A percentile compares a stretch with the other conserved stretches of the same genome.
phyloP scores from a whole-genome alignment of 2,113 vertebrate species.

The Capra hircus region DNA sequence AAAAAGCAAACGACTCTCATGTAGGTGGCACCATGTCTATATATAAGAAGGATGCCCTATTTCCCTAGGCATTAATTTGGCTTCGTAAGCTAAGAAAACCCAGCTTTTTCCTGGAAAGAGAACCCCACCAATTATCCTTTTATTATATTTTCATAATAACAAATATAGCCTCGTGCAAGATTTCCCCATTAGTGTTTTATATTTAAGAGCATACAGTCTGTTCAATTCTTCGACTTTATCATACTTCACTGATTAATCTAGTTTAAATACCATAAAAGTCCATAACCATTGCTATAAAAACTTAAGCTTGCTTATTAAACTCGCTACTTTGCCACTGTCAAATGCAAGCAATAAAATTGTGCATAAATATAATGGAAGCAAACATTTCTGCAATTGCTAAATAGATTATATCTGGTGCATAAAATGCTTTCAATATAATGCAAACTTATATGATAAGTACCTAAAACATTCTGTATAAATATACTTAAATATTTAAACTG shows the following conservation, averaged over 20 bases:
- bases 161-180: conserved; percentile 72
- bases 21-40: conserved; percentile 34
- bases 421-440: conserved; percentile 38
- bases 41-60: conserved; percentile 66
- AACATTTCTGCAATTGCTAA: conserved; percentile 40
- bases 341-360: conserved; percentile 50
- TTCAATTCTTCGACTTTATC: conserved; percentile 59
- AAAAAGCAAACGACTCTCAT: conserved; percentile 53
- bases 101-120: conserved; percentile 35
- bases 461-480: conserved; percentile 37
- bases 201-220: conserved; percentile 55
- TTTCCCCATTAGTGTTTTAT: conserved; percentile 66
- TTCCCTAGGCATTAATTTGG: conserved; percentile 73
- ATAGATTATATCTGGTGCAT: conserved; percentile 32
- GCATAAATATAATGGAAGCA: conserved; percentile 52
- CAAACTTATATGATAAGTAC: neutral
- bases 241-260: conserved; percentile 70
- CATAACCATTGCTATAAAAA: conserved; percentile 54
- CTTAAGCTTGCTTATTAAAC: conserved; percentile 56
- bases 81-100: conserved; percentile 52
- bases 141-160: conserved; percentile 74
- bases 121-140: conserved; percentile 65
- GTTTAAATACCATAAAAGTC: conserved; percentile 69
- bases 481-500: conserved; percentile 33
- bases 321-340: conserved; percentile 46